Base-by-base conservation (phyloP, 2,888 invertebrate genomes). In the Lumbricus terrestris region DNA sequence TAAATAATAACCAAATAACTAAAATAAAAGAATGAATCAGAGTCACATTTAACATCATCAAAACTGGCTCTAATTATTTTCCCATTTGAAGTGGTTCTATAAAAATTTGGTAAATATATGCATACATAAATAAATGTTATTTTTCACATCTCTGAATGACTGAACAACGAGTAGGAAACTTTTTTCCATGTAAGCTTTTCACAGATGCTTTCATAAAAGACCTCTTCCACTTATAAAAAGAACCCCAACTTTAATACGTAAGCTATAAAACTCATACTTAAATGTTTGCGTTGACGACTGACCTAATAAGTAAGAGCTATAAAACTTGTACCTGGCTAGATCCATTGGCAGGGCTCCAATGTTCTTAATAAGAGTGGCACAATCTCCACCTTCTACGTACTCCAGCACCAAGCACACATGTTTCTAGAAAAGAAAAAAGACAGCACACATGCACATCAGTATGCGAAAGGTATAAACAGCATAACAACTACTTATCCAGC, bases 381-480 rank as follows among this genome's bases (percentile, higher is more conserved):
- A 99, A 96, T 99, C 99, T 1, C 99, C 99, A 89, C 99, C 99
- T 95, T 99, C 99, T 16, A 99, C 99, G 95, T 99, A 99, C 95
- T 99, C 99, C 97, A 99, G 98, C 90, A 99, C 98, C 94, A 99
- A 96, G 95, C 99, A 99, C 90, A 99, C 96, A 95, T 99, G 98
- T 94, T 98, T 98, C 96, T 96, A 94, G 8, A 85, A 33, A 85
- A 11, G n/a, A n/a, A n/a, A n/a, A n/a, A n/a, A n/a, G n/a, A 23
- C 69, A 69, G 8, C 29, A 69, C 6, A 47, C 47, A 47, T 47
- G 23, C n/a, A 29, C n/a, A 69, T 69, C 29, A 69, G n/a, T 29
- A n/a, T n/a, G 8, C 11, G 69, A 69, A 69, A 69, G 16, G 11
- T 69, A 69, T 29, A 8, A 29, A n/a, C 69, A 69, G 29, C 69